Conservation (phyloP, 2,888 invertebrate genomes). For the Tanypteryx hageni region DNA sequence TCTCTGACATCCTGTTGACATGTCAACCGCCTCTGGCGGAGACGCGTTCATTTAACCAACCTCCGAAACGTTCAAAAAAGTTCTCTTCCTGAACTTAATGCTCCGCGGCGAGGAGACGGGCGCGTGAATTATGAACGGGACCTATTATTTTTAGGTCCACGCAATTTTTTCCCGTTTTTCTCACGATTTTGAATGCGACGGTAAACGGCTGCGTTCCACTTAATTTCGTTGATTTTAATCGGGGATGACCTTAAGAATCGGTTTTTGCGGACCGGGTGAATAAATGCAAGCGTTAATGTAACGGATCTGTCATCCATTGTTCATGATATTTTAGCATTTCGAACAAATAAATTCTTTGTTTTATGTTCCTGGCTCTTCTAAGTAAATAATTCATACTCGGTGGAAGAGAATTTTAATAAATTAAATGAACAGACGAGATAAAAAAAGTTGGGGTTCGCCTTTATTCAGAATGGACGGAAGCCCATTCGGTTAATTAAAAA, state of each 20-base stretch:
- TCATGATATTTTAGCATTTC: too few species aligned
- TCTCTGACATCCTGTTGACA: constrained; percentile 59
- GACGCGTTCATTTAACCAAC: neutral
- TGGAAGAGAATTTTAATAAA: too few species aligned
- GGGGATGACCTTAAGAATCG: neutral
- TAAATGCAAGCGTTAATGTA: too few species aligned
- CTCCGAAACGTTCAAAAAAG: constrained; percentile 2
- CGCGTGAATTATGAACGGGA: neutral
- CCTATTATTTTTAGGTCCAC: neutral
- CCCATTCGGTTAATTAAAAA: too few species aligned
- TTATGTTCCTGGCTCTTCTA: too few species aligned
- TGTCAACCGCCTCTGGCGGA: neutral
- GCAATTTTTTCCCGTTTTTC: neutral
- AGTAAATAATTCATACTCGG: too few species aligned
- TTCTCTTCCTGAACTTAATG: neutral
- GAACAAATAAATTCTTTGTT: too few species aligned
- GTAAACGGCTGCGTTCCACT: neutral
- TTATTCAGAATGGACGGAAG: too few species aligned
- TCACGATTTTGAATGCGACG: neutral
- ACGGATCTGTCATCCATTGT: too few species aligned
- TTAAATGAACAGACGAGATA: too few species aligned
- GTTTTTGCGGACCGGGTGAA: neutral
- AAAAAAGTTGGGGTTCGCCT: too few species aligned
- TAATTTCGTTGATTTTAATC: neutral
- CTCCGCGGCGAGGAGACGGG: neutral